Percentiles rank a stretch among this genome's conserved stretches.
Conservation (phyloP, 2,888 invertebrate genomes). For the Scaptomyza flava region DNA sequence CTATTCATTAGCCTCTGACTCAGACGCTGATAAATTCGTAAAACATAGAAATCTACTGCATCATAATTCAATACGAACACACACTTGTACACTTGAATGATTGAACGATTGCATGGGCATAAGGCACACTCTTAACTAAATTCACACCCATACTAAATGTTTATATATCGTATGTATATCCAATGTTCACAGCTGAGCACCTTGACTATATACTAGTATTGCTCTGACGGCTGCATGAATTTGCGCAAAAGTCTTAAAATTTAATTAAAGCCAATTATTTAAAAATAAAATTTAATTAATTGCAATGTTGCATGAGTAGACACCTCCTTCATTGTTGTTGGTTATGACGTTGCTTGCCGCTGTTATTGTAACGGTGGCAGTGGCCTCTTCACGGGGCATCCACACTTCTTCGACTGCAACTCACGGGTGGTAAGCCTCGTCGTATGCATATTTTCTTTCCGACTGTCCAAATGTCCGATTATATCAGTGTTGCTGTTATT, state of each 20-base stretch:
- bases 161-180: constrained; percentile 6
- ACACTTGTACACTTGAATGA: constrained; percentile 49
- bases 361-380: constrained; percentile 72
- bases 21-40: not conserved
- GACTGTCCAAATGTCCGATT: constrained; percentile 29
- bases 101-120: constrained; percentile 72
- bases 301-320: constrained; percentile 76
- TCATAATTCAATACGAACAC: constrained; percentile 26
- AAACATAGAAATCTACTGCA: constrained; percentile 46
- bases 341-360: constrained; percentile 15
- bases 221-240: constrained; percentile 60
- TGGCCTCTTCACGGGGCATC: constrained; percentile 72
- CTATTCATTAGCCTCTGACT: constrained; percentile 68
- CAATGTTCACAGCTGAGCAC: constrained; percentile 24
- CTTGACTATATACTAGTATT: constrained; percentile 44
- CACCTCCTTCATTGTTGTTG: constrained; percentile 41
- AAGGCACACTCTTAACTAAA: constrained; percentile 42
- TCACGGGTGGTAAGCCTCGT: constrained; percentile 52
- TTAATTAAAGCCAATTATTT: constrained; percentile 78
- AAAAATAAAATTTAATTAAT: constrained; percentile 77
- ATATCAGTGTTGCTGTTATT: constrained; percentile 16
- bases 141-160: constrained; percentile 18
- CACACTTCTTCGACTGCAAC: constrained; percentile 59
- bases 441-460: constrained; percentile 52
- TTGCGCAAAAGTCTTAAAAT: constrained; percentile 68